Conservation (phyloP, 1,140 invertebrate species). For the Lepidurus packardi region DNA sequence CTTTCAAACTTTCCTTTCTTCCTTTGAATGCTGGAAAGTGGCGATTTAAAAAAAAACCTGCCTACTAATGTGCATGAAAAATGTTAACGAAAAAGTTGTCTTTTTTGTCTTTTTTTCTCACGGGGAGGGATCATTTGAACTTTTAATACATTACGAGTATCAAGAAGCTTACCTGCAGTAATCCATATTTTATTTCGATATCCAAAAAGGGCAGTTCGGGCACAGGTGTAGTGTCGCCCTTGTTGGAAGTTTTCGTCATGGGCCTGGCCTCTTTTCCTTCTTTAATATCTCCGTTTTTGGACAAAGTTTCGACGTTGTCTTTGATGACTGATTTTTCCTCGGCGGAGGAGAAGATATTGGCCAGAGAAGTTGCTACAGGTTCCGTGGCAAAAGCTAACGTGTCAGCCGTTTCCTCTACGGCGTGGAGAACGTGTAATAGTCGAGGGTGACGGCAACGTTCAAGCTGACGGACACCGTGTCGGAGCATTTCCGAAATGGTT, state of each 20-base stretch:
- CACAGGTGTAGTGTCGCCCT: conserved; percentile 40
- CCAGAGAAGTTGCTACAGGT: conserved; percentile 76
- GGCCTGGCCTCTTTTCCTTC: conserved; percentile 26
- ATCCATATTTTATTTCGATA: conserved; percentile 86
- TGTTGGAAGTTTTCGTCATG: conserved; percentile 38
- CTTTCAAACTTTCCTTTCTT: too few species aligned
- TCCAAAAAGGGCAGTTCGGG: conserved; percentile 77
- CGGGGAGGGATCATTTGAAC: neutral
- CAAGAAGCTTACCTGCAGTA: conserved; percentile 67
- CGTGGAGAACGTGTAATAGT: conserved; percentile 65
- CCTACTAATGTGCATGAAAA: too few species aligned
- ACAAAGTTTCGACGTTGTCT: conserved; percentile 24
- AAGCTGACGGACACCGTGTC: conserved; percentile 70
- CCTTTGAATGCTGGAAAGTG: too few species aligned
- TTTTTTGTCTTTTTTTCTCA: neutral
- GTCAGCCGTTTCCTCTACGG: conserved; percentile 71
- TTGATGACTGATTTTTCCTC: conserved; percentile 48
- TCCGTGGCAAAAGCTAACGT: conserved; percentile 89
- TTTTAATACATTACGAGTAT: neutral
- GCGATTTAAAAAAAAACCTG: too few species aligned
- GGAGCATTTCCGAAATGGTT: conserved; percentile 81
- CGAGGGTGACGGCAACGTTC: conserved; percentile 83
- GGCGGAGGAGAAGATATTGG: conserved; percentile 75
- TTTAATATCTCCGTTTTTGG: conserved; percentile 23
- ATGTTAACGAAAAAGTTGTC: too few species aligned